Base-by-base conservation (phyloP, 2,888 invertebrate genomes). In the Corbicula japonica region DNA sequence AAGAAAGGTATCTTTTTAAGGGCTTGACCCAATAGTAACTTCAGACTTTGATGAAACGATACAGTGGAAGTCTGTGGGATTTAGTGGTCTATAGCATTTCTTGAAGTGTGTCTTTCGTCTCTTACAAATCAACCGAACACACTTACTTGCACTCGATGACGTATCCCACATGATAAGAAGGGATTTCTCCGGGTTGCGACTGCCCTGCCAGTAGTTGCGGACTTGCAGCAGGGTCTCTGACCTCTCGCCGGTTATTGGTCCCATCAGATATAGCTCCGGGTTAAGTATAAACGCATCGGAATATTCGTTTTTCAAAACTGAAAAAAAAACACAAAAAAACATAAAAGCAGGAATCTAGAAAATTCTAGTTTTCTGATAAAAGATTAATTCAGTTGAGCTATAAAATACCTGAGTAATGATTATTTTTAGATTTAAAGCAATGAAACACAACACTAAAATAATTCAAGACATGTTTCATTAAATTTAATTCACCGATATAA, bases 241-340 rank as follows among this genome's bases (percentile, higher is more conserved):
- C 23, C 81, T 73, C 52, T 81, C 75, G 0, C 77, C 79, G 26
- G 69, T 58, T n/a, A 84, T 73, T 0, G 76, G 70, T 2, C 91
- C 89, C 34, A 86, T 63, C 41, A 91, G 74, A 65, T 86, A 91
- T 0, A 90, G 81, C 38, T 91, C 89, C 1, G 82, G 70, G 58
- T 84, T 77, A 8, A 78, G 52, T 1, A 82, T 54, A 70, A 90
- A 90, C 3, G 87, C 87, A 4, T 74, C 76, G 8, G 82, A 72
- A 26, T 86, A 76, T 15, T 85, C 85, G 34, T 60, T 35, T 1
- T 73, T 68, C 46, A 78, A 71, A 23, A 83, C 88, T 89, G 70
- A 2, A 35, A 46, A 54, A 54, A 2, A 48, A 28, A 48, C 44
- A 15, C 30, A 10, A n/a, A 41, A 32, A 21, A 3, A 35, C 58